A percentile compares a stretch with the other conserved stretches of the same genome.
Evolutionary conservation across 2,113 vertebrate genomes (phyloP).

Genomic region (Coptodon rendalli): DNA sequence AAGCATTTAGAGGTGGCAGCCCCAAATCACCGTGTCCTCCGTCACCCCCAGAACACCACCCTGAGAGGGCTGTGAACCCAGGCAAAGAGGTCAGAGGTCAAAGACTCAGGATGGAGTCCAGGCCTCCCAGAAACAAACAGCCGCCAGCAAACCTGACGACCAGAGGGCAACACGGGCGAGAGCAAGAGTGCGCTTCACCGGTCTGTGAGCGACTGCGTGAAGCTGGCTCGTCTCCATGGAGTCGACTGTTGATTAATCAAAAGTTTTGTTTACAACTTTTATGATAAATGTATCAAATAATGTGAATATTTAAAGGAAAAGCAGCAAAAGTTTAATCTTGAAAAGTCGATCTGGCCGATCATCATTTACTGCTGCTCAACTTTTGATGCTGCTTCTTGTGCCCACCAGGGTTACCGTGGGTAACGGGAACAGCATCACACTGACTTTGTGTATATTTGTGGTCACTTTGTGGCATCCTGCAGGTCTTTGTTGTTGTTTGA

Average conservation of each 20-base stretch:
- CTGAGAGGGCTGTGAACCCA: slow-evolving; percentile 41
- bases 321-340: not conserved
- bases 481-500: not conserved
- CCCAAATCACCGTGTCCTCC: slow-evolving; percentile 37
- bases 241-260: not conserved
- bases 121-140: slow-evolving; percentile 8
- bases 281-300: not conserved
- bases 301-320: not conserved
- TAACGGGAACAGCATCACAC: not conserved
- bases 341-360: not conserved
- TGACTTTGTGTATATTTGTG: not conserved
- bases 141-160: not conserved
- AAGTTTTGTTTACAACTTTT: not conserved
- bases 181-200: fast-evolving
- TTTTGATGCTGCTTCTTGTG: not conserved
- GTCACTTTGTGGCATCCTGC: not conserved
- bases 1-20: slow-evolving; percentile 53
- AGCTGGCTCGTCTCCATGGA: not conserved
- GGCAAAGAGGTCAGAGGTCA: slow-evolving; percentile 54
- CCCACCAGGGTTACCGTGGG: not conserved
- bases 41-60: slow-evolving; percentile 34
- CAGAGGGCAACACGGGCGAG: not conserved
- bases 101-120: slow-evolving; percentile 18
- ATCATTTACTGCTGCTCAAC: not conserved
- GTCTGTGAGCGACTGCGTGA: not conserved